Conservation (phyloP, 2,797 vertebrate species). For the Tadarida brasiliensis region DNA sequence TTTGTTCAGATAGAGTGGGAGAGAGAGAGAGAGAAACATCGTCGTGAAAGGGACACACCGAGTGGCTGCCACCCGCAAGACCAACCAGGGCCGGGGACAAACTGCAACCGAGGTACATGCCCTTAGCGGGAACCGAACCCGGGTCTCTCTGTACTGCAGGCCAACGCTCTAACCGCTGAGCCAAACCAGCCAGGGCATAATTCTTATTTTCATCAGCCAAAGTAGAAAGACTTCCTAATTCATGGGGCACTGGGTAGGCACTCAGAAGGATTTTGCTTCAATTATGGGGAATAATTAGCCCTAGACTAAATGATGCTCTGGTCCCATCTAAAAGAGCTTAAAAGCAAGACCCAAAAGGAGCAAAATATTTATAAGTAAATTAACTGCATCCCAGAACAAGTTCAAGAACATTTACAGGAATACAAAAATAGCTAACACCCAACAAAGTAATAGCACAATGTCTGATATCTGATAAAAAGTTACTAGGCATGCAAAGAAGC, state of each 20-base stretch:
- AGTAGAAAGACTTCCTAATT: background rate
- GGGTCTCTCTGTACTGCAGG: no score
- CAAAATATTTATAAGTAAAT: background rate
- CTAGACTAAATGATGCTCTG: conserved; percentile 41
- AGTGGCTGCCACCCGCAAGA: no score
- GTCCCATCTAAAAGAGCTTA: background rate
- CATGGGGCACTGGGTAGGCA: background rate
- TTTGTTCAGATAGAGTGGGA: no score
- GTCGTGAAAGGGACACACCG: no score
- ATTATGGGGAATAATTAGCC: background rate
- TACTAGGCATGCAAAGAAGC: background rate
- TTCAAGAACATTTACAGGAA: conserved; percentile 61
- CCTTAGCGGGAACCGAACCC: no score
- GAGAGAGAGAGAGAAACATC: no score
- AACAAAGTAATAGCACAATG: conserved; percentile 34
- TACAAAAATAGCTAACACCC: conserved; percentile 53
- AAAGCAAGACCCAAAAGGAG: conserved; percentile 40
- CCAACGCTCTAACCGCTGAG: no score
- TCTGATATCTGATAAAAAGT: conserved; percentile 31
- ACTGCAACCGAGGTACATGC: no score
- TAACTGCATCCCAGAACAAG: conserved; percentile 44
- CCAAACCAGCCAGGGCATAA: no score
- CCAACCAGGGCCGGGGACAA: no score
- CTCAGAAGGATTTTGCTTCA: conserved; percentile 1
- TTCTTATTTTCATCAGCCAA: background rate